These are phyloP conservation scores for Todiramphus chloris DNA, from an alignment of 2,113 vertebrate genomes.

Conservation along the genomic window DNA sequence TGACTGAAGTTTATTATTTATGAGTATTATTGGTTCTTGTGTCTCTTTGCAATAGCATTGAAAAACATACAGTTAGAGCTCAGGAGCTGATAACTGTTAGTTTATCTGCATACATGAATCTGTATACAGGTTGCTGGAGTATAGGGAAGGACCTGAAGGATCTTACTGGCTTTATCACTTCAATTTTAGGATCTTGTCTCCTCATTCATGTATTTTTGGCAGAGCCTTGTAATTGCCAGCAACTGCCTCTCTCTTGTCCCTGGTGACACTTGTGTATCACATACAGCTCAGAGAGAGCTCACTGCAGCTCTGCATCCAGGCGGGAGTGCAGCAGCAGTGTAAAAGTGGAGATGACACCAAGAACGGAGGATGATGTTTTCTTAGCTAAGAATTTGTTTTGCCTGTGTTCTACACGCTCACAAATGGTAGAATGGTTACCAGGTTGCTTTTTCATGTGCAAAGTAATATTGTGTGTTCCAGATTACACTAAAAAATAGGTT, in stretches of 20 bases:
- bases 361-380: neutral
- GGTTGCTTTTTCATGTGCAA: neutral
- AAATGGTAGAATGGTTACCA: neutral
- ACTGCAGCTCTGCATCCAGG: neutral
- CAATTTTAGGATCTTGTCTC: neutral
- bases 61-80: neutral
- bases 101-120: neutral
- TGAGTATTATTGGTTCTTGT: neutral
- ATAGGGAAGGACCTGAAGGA: neutral
- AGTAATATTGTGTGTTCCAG: neutral
- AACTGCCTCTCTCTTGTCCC: neutral
- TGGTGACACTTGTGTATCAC: rapidly evolving
- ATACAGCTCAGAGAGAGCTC: neutral
- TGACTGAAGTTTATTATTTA: neutral
- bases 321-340: neutral
- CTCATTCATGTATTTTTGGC: neutral
- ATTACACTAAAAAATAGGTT: neutral
- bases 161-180: neutral
- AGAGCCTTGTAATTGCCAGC: neutral
- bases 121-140: neutral
- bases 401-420: rapidly evolving
- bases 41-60: neutral
- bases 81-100: neutral
- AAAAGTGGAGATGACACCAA: neutral
- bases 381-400: neutral